These are phyloP conservation scores for Leptoteleia sp. DNA, from an alignment of 1,140 invertebrate species.

Conservation along the genomic window DNA sequence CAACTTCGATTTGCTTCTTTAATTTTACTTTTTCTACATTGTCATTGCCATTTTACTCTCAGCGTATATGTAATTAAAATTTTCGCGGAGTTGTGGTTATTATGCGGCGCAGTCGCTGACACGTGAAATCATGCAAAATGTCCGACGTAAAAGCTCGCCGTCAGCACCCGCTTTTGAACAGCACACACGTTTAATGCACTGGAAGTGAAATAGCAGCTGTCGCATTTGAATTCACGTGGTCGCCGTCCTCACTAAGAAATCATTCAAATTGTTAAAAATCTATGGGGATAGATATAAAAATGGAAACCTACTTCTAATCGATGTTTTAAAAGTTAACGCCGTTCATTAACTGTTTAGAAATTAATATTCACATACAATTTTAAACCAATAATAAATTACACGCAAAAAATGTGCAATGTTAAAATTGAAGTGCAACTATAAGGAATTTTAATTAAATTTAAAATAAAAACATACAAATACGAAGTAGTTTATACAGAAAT, in stretches of 20 bases:
- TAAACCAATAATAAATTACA: too few relatives aligned
- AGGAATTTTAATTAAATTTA: too few relatives aligned
- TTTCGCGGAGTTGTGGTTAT: slow-evolving; percentile 70
- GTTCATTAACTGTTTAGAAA: too few relatives aligned
- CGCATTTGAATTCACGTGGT: slow-evolving; percentile 70
- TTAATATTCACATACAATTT: too few relatives aligned
- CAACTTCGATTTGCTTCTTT: slow-evolving; percentile 26
- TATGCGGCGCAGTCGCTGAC: slow-evolving; percentile 72
- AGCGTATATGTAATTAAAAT: slow-evolving; percentile 75
- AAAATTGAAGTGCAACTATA: too few relatives aligned
- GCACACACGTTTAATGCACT: slow-evolving; percentile 71
- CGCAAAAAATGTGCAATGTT: too few relatives aligned
- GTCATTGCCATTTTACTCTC: slow-evolving; percentile 30
- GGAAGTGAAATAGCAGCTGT: slow-evolving; percentile 76
- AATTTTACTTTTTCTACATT: slow-evolving; percentile 5
- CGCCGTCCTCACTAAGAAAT: slow-evolving; percentile 53
- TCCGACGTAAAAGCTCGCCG: slow-evolving; percentile 71
- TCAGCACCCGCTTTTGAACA: slow-evolving; percentile 70
- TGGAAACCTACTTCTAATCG: too few relatives aligned
- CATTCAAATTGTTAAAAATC: slow-evolving; percentile 62
- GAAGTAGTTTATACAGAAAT: too few relatives aligned
- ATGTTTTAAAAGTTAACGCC: too few relatives aligned
- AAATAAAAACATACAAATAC: too few relatives aligned
- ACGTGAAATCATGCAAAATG: slow-evolving; percentile 77
- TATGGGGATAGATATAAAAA: slow-evolving; percentile 40